Evolutionary conservation across 2,888 invertebrate species (phyloP).

Genomic region (Epicampocera succincta): DNA sequence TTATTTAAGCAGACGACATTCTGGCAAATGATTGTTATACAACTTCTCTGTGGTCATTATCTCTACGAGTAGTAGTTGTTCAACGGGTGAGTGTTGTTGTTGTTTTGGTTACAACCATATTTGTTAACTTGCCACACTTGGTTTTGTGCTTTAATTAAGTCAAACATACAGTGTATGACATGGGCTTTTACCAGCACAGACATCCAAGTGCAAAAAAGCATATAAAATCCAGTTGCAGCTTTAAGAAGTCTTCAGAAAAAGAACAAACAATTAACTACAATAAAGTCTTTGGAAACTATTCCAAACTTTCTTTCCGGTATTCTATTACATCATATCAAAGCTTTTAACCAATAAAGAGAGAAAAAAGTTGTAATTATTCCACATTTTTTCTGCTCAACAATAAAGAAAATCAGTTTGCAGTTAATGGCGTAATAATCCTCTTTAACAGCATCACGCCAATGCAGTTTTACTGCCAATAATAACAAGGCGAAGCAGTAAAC

Average conservation of each 20-base stretch:
- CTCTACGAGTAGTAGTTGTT: too few relatives aligned
- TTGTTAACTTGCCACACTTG: conserved; percentile 65
- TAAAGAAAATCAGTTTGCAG: too few relatives aligned
- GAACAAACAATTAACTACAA: background rate
- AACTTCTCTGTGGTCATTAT: conserved; percentile 12
- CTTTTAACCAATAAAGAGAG: conserved; percentile 35
- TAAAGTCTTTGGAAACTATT: conserved; percentile 14
- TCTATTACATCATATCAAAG: conserved; percentile 58
- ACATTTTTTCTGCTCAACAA: too few relatives aligned
- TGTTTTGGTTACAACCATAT: conserved; percentile 53
- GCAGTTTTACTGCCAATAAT: too few relatives aligned
- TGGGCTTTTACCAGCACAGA: conserved; percentile 1
- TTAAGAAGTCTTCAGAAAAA: conserved; percentile 10
- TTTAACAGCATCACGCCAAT: background rate
- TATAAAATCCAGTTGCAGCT: conserved; percentile 37
- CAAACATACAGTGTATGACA: conserved; percentile 53
- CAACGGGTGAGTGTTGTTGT: background rate
- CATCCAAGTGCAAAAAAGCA: background rate
- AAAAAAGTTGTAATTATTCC: background rate
- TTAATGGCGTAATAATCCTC: too few relatives aligned
- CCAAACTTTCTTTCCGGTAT: conserved; percentile 19
- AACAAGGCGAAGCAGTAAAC: too few relatives aligned
- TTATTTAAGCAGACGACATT: too few relatives aligned
- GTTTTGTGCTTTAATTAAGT: conserved; percentile 65
- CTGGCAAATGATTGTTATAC: background rate